A percentile compares a stretch with the other conserved stretches of the same genome.
Conservation (phyloP, 2,113 vertebrate species). For the Mirza zaza region DNA sequence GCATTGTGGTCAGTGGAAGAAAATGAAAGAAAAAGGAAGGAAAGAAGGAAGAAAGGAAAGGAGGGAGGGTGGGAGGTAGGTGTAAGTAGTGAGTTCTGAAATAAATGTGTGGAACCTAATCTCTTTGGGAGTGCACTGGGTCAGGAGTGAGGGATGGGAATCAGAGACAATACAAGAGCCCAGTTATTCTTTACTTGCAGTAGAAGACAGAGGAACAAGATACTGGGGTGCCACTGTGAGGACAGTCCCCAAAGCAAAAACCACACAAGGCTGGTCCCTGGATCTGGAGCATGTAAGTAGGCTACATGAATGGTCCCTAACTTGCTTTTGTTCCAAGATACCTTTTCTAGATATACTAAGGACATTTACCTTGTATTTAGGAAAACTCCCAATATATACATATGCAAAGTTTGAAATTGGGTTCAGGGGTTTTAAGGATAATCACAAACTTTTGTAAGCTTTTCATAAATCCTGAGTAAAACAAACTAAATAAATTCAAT, state of each 20-base stretch:
- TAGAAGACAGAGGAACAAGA: not conserved
- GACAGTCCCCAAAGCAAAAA: not conserved
- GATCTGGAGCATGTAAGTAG: not conserved
- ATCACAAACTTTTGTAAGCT: not conserved
- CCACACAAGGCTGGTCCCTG: not conserved
- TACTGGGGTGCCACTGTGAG: not conserved
- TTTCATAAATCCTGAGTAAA: not conserved
- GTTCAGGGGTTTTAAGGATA: not conserved
- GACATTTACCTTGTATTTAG: not conserved
- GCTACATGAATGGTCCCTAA: not conserved
- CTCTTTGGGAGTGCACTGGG: not conserved
- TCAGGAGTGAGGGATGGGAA: not conserved
- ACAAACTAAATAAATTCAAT: not conserved
- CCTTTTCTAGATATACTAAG: not conserved
- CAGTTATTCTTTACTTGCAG: not conserved
- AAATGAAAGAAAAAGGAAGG: not conserved
- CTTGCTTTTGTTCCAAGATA: not conserved
- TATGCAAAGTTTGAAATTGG: not conserved
- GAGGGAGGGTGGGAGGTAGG: not conserved
- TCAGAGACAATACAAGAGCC: not conserved
- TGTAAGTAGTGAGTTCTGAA: not conserved
- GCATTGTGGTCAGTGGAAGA: not conserved
- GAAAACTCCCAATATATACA: not conserved
- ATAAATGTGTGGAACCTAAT: not conserved
- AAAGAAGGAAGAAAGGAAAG: not conserved